Evolutionary conservation across 1,140 invertebrate species (phyloP).

Genomic region (Helicoverpa armigera): DNA sequence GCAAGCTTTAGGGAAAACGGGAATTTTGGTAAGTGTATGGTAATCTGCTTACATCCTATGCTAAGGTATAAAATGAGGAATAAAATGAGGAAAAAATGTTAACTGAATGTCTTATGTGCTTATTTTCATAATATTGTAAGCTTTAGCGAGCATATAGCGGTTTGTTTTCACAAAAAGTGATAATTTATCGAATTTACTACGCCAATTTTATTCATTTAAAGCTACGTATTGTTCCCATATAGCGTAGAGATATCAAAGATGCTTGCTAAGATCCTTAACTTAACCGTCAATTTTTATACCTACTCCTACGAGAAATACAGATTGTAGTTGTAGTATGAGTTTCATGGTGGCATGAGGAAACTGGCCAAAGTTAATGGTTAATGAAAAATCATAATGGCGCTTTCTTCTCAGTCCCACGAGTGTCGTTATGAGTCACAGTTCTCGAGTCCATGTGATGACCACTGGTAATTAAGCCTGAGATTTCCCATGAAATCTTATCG

Average conservation of each 20-base stretch:
- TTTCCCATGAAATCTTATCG: constrained; percentile 43
- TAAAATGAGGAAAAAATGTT: background rate
- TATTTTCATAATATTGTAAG: background rate
- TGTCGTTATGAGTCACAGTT: constrained; percentile 25
- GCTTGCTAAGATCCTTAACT: too few relatives aligned
- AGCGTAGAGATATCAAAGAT: too few relatives aligned
- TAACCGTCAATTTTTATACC: too few relatives aligned
- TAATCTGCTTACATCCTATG: background rate
- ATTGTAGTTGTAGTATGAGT: too few relatives aligned
- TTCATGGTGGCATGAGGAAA: background rate
- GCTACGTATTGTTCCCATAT: too few relatives aligned
- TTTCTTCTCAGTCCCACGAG: constrained; percentile 40
- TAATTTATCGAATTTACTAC: too few relatives aligned
- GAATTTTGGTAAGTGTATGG: background rate
- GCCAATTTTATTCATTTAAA: too few relatives aligned
- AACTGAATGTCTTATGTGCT: background rate
- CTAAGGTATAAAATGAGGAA: background rate
- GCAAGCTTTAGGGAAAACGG: too few relatives aligned
- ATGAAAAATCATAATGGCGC: background rate
- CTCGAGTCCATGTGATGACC: constrained; percentile 39
- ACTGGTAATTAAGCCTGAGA: constrained; percentile 31
- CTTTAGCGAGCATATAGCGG: too few relatives aligned
- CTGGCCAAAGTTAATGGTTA: background rate
- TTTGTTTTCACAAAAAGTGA: too few relatives aligned
- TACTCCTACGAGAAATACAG: too few relatives aligned